Conservation (phyloP, 2,888 invertebrate species). For the Nysson spinosus region DNA sequence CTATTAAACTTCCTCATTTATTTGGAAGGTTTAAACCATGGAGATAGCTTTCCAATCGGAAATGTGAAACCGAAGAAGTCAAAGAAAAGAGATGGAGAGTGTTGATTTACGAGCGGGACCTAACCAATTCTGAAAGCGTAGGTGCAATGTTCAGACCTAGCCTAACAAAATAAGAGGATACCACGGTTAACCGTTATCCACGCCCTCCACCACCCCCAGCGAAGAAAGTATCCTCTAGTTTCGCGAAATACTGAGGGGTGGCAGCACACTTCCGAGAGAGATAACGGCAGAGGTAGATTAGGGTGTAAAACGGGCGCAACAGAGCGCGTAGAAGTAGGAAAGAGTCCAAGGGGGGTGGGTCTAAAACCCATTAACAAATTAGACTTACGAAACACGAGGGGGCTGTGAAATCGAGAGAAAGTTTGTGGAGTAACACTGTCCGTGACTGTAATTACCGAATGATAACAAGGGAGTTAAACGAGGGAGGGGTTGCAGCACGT, state of each 20-base stretch:
- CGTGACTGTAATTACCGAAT: too few relatives aligned
- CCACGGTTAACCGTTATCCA: constrained; percentile 26
- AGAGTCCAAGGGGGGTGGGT: too few relatives aligned
- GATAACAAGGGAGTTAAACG: not conserved
- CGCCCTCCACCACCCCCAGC: constrained; percentile 15
- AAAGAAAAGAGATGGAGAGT: too few relatives aligned
- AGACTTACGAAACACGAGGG: too few relatives aligned
- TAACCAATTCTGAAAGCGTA: not conserved
- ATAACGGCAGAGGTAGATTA: not conserved
- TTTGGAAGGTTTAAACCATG: too few relatives aligned
- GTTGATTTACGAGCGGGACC: too few relatives aligned
- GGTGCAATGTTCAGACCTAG: constrained; percentile 19
- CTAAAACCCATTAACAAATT: too few relatives aligned
- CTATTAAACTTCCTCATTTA: too few relatives aligned
- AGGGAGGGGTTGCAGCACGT: constrained; percentile 27
- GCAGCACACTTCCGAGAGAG: constrained; percentile 9
- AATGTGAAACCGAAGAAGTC: too few relatives aligned
- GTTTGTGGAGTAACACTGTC: not conserved
- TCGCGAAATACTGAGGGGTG: constrained; percentile 11
- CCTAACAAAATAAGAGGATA: constrained; percentile 8
- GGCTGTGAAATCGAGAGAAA: not conserved
- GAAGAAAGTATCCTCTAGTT: constrained; percentile 23
- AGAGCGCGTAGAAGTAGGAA: not conserved
- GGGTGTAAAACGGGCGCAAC: constrained; percentile 14
- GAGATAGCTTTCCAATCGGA: too few relatives aligned